Evolutionary conservation across 2,113 vertebrate species (phyloP), one percentile per base, ranked within the genome.

Genomic region (Cyprinodon brontotheroides): DNA sequence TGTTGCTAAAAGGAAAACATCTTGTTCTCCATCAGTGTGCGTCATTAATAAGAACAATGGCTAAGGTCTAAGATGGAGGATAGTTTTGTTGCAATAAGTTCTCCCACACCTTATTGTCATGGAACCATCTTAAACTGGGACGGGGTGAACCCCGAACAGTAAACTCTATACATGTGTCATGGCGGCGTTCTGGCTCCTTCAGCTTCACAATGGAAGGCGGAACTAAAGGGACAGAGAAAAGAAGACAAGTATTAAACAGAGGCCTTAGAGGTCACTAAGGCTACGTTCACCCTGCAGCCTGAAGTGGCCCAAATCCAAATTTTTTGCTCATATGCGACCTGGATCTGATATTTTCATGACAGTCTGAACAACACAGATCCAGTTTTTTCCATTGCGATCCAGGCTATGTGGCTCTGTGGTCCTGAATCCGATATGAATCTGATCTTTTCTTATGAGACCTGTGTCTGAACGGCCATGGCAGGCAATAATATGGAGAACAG

Each of bases 111-210:
- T 85, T 89, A 39, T 95, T 92, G 0, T 94, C 94, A 89, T 96
- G 92, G 86, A 96, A 93, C 97, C 97, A 98, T 66, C 92, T 94
- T 14, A 99, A 93, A 0, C 90, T 93, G 1, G 98, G 98, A 0
- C 94, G 95, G 0, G 97, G 98, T 45, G 96, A 97, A 39, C 97
- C 97, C 0, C 96, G 95, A 47, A 98, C 96, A 2, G 94, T 96
- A 63, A 99, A 99, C 48, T 96, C 94, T 29, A 99, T 98, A 89
- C 98, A 99, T 0, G 97, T 97, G 82, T 98, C 96, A 88, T 98
- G 94, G 22, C 95, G 95, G 4, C 94, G 92, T 65, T 96, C 96
- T 0, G 97, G 98, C 74, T 98, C 96, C 85, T 93, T 94, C 75
- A 98, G 94, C 48, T 90, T 95, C 68, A 96, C 76, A 70, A 98